phyloP scores from a whole-genome alignment of 2,113 vertebrate genomes.

The Etheostoma cragini region DNA sequence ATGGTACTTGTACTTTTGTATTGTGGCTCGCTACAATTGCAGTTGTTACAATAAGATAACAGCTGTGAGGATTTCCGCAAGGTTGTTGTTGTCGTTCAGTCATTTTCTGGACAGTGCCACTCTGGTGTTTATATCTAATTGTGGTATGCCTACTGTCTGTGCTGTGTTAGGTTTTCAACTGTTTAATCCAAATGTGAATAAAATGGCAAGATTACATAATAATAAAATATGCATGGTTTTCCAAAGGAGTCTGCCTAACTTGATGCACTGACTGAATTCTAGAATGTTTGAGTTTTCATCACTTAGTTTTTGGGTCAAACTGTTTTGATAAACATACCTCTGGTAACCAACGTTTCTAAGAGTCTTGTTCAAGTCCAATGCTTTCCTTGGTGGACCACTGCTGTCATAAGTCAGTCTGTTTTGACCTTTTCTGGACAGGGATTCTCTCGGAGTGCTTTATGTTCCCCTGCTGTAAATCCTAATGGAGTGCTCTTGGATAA shows the following conservation, averaged over 20 bases:
- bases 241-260: slow-evolving; percentile 3
- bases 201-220: slow-evolving; percentile 18
- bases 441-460: slow-evolving; percentile 72
- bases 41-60: slow-evolving; percentile 41
- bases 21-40: slow-evolving; percentile 21
- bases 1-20: slow-evolving; percentile 24
- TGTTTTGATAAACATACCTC: slow-evolving; percentile 58
- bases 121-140: slow-evolving; percentile 15
- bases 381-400: slow-evolving; percentile 49
- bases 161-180: not conserved
- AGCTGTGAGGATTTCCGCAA: slow-evolving; percentile 37
- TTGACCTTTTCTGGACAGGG: slow-evolving; percentile 62
- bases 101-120: slow-evolving; percentile 29
- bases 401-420: slow-evolving; percentile 66
- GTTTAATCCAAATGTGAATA: slow-evolving; percentile 17
- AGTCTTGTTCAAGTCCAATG: slow-evolving; percentile 30
- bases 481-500: slow-evolving; percentile 74
- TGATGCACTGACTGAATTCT: slow-evolving; percentile 10
- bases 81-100: slow-evolving; percentile 25
- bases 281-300: slow-evolving; percentile 43
- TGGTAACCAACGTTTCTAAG: slow-evolving; percentile 49
- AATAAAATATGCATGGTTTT: not conserved
- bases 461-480: slow-evolving; percentile 77
- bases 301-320: slow-evolving; percentile 19
- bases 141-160: not conserved